phyloP scores from a whole-genome alignment of 2,797 vertebrate genomes.

The Pitangus sulphuratus region DNA sequence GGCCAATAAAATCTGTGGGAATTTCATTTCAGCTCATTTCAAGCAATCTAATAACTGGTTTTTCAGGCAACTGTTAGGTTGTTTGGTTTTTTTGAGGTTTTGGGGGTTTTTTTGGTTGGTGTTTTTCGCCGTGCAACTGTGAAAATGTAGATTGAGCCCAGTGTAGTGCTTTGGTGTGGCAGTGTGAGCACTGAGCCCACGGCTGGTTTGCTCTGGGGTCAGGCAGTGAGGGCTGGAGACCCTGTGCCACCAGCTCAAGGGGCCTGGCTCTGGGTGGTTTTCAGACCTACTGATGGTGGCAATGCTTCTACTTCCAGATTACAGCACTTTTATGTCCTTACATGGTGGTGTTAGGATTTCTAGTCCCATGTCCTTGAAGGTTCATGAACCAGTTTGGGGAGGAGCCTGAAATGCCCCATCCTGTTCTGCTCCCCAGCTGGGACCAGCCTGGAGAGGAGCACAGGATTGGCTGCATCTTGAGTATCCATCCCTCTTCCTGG shows the following conservation, averaged over 20 bases:
- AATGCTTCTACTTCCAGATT: neutral
- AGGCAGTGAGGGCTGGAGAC: neutral
- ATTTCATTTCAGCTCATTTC: neutral
- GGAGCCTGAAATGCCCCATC: fast-evolving
- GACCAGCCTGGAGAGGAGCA: neutral
- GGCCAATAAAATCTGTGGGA: slow-evolving; percentile 1
- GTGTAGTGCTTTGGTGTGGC: neutral
- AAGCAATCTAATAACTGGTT: neutral
- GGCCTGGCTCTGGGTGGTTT: neutral
- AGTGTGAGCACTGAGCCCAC: fast-evolving
- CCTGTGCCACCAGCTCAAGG: fast-evolving
- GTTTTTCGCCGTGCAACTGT: neutral
- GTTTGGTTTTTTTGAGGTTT: neutral
- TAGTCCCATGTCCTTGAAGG: neutral
- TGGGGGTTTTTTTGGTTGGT: neutral
- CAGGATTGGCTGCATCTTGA: neutral
- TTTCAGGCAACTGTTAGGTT: neutral
- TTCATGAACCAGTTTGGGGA: neutral
- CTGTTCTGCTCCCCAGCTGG: fast-evolving
- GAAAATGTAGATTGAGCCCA: neutral
- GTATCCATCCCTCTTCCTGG: neutral
- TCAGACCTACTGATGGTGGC: neutral
- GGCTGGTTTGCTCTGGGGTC: neutral
- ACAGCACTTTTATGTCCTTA: neutral
- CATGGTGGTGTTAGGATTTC: fast-evolving